These are phyloP conservation scores for Caenorhabditis angaria DNA, from an alignment of 2,888 invertebrate species.

Conservation along the genomic window DNA sequence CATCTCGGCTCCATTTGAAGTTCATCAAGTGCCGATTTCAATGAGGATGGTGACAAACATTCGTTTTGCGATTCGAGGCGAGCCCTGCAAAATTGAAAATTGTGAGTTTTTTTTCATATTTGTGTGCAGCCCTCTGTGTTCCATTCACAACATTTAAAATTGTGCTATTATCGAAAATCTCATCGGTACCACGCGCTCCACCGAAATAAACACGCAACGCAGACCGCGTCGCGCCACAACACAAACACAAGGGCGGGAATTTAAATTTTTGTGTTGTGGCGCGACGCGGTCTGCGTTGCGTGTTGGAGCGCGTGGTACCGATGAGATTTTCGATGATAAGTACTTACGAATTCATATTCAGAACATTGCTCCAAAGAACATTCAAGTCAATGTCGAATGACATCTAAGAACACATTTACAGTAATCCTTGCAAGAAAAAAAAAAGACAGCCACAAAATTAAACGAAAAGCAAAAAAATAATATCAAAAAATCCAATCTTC, in stretches of 20 bases:
- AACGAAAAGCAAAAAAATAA: neutral
- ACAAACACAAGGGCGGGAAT: neutral
- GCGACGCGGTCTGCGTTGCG: no score
- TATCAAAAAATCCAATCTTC: neutral
- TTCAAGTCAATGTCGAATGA: constrained; percentile 42
- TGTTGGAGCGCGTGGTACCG: no score
- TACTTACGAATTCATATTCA: constrained; percentile 3
- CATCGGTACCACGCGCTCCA: no score
- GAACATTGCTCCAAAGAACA: constrained; percentile 32
- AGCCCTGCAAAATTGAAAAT: constrained; percentile 43
- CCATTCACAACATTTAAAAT: neutral
- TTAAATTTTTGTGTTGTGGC: neutral
- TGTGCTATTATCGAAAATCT: neutral
- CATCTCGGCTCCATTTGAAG: constrained; percentile 40
- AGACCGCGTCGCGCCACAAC: neutral
- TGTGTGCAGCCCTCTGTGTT: neutral
- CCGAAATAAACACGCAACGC: no score
- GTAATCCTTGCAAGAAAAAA: neutral
- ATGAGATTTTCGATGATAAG: neutral
- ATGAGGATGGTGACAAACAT: constrained; percentile 51
- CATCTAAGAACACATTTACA: constrained; percentile 5
- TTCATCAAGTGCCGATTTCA: constrained; percentile 39
- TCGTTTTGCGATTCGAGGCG: constrained; percentile 58
- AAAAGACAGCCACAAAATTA: neutral
- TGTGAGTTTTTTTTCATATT: neutral